These are phyloP conservation scores for Ooceraea biroi DNA, from an alignment of 1,140 invertebrate genomes.

Conservation along the genomic window DNA sequence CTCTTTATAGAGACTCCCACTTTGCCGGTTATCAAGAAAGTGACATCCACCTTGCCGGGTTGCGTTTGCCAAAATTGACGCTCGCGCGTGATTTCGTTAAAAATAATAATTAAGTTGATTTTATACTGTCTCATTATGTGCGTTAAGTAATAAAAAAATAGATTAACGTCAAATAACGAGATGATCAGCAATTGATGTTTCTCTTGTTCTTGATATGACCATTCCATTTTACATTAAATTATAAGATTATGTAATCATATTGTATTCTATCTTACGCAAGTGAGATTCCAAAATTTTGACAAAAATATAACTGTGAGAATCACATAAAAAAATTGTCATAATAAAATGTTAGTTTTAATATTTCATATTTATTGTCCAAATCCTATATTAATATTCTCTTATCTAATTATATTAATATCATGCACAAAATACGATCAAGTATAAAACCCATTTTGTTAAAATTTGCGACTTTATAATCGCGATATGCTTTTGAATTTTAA, in stretches of 20 bases:
- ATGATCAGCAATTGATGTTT: neutral
- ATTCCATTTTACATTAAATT: constrained; percentile 7
- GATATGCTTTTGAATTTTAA: neutral
- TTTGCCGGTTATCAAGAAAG: constrained; percentile 65
- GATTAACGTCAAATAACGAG: neutral
- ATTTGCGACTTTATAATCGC: neutral
- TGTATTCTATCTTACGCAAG: neutral
- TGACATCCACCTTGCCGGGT: neutral
- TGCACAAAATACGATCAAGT: neutral
- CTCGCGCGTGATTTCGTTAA: neutral
- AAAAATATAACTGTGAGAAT: neutral
- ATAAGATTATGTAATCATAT: too few relatives aligned
- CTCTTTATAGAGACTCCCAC: constrained; percentile 84
- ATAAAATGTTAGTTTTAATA: too few relatives aligned
- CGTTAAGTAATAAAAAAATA: neutral
- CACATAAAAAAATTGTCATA: too few relatives aligned
- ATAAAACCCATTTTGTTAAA: neutral
- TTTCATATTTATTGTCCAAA: neutral
- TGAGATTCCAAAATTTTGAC: neutral
- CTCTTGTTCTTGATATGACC: neutral
- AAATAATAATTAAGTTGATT: constrained; percentile 16
- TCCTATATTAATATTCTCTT: too few relatives aligned
- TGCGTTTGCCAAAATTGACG: constrained; percentile 4
- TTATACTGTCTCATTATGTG: neutral
- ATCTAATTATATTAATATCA: too few relatives aligned